Evolutionary conservation across 2,797 vertebrate species (phyloP), one percentile per base, ranked within the genome.

Genomic region (Hoplostethus mediterraneus): DNA sequence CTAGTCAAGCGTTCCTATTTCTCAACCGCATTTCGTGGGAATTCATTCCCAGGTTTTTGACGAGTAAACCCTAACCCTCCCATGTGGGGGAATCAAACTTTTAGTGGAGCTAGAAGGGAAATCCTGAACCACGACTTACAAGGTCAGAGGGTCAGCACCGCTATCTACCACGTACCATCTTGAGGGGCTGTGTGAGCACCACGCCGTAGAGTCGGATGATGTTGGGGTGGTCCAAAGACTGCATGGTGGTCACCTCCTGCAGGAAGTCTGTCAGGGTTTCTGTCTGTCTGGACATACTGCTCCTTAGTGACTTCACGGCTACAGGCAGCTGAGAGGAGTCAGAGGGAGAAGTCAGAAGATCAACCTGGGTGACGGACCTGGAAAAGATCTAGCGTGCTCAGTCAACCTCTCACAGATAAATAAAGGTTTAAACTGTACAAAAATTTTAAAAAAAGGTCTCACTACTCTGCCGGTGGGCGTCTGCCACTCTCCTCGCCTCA

Each of bases 151-250:
- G n/a, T n/a, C 8, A 53, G 7, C 6, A 10, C 7, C 6, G 5
- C 17, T 58, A 33, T 8, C 21, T n/a, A 30, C 31, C 6, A 10
- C 74, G 92, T 61, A 97, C 96, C 97, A 97, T 98, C 87, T 96
- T 97, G 55, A 97, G 93, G 1, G 96, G 96, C 81, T 95, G 95
- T 0, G 95, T 95, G 72, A 98, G 92, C 2, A 96, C 96, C 2
- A 97, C 96, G 0, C 96, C 97, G 0, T 97, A 95, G 1, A 97
- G 95, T 0, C 93, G 92, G 14, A 98, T 95, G 84, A 97, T 95
- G 56, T 97, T 95, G 12, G 94, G 93, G 81, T 98, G 97, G 58
- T 97, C 93, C 76, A 97, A 66, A 3, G 94, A 95, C 89, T 96
- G 96, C 96, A 98, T 97, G 73, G 89, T 85, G 0, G 95, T 96